These are phyloP conservation scores for Heliconius ismenius DNA, from an alignment of 2,888 invertebrate genomes.

Conservation along the genomic window DNA sequence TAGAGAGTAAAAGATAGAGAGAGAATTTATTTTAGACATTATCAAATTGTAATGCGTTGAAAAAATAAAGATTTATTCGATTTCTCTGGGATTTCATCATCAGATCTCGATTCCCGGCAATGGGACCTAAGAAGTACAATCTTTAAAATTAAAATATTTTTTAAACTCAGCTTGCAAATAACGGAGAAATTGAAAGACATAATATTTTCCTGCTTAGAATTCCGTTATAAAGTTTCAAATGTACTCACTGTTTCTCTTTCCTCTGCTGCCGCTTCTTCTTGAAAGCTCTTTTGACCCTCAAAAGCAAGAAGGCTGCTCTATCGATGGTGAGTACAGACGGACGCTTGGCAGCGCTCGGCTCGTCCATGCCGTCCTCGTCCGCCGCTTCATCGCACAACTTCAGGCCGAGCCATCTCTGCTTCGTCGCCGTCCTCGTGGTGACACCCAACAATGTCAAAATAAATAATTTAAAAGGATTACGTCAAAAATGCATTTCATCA, in stretches of 20 bases:
- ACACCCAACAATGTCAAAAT: constrained; percentile 36
- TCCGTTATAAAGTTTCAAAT: not conserved
- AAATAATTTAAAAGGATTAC: not conserved
- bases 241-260: constrained; percentile 91
- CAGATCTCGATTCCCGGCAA: no score
- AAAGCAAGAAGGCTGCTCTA: constrained; percentile 92
- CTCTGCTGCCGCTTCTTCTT: constrained; percentile 93
- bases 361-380: constrained; percentile 73
- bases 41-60: no score
- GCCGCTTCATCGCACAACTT: constrained; percentile 78
- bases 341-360: constrained; percentile 77
- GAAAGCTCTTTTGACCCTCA: constrained; percentile 94
- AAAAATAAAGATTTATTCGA: no score
- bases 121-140: no score
- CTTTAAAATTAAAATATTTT: no score
- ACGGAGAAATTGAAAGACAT: no score
- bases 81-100: no score
- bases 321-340: constrained; percentile 90
- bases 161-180: no score
- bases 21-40: no score
- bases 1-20: no score
- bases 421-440: constrained; percentile 71
- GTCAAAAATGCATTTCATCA: constrained; percentile 26
- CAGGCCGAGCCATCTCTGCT: constrained; percentile 80
- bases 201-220: no score